These are phyloP conservation scores for Daktulosphaira vitifoliae DNA, from an alignment of 1,140 invertebrate genomes.

Conservation along the genomic window DNA sequence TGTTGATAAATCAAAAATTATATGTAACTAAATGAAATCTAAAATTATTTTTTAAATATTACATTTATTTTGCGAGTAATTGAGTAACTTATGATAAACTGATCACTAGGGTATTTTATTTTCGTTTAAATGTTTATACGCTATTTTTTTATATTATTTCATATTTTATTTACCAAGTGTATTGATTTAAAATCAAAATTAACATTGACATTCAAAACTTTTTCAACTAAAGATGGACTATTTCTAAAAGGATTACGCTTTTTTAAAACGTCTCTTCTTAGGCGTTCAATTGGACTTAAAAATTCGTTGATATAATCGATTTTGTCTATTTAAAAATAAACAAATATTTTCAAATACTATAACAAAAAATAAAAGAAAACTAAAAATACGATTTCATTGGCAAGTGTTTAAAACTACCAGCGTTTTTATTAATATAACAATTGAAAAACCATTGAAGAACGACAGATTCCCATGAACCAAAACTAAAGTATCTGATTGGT, in stretches of 20 bases:
- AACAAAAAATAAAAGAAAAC: no score
- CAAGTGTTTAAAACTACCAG: background rate
- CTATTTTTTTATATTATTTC: no score
- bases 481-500: constrained; percentile 50
- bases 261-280: background rate
- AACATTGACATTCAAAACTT: background rate
- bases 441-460: constrained; percentile 52
- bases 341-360: background rate
- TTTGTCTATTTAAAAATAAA: background rate
- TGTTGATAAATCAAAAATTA: no score
- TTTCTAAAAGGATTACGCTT: background rate
- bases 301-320: background rate
- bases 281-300: background rate
- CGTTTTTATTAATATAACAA: constrained; percentile 40
- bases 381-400: no score
- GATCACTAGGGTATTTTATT: no score
- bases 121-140: no score
- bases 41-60: no score
- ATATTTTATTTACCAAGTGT: constrained; percentile 6
- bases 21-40: no score
- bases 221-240: background rate
- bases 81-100: no score
- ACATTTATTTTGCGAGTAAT: no score
- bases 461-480: constrained; percentile 51
- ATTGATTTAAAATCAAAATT: background rate